phyloP scores from a whole-genome alignment of 2,888 invertebrate species.

The Ligdia adustata region DNA sequence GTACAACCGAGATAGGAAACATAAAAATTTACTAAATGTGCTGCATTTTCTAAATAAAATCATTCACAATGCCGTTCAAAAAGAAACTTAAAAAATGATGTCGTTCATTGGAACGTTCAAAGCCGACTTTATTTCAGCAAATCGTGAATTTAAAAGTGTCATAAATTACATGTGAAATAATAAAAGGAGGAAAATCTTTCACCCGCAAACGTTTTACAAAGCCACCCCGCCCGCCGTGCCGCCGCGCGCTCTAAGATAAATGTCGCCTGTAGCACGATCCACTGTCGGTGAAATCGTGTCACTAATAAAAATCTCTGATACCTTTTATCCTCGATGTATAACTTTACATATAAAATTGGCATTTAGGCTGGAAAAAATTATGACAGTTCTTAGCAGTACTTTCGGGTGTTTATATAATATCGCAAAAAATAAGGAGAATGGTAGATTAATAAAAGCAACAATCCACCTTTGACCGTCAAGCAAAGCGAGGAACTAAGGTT shows the following conservation, averaged over 20 bases:
- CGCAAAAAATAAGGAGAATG: constrained; percentile 48
- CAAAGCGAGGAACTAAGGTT: constrained; percentile 53
- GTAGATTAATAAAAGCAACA: constrained; percentile 56
- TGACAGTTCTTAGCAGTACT: background rate
- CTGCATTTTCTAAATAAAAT: constrained; percentile 38
- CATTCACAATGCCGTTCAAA: constrained; percentile 25
- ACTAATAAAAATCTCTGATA: constrained; percentile 61
- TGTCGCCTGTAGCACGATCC: constrained; percentile 69
- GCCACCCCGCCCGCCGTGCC: constrained; percentile 53
- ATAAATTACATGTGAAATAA: constrained; percentile 79
- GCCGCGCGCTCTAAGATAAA: constrained; percentile 62
- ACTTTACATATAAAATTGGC: constrained; percentile 23
- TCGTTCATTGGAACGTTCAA: constrained; percentile 42
- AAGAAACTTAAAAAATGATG: constrained; percentile 23
- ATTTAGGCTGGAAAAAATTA: constrained; percentile 7
- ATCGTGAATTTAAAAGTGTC: constrained; percentile 59
- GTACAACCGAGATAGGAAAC: constrained; percentile 46
- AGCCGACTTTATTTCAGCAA: constrained; percentile 50
- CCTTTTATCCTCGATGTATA: constrained; percentile 42
- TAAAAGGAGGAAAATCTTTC: constrained; percentile 74
- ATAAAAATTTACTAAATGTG: constrained; percentile 26
- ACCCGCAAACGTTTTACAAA: constrained; percentile 73
- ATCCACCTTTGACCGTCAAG: constrained; percentile 54
- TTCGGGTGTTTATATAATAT: constrained; percentile 32
- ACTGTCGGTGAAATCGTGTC: constrained; percentile 64